phyloP scores from a whole-genome alignment of 2,888 invertebrate genomes.

The Heteromyza rotundicornis region DNA sequence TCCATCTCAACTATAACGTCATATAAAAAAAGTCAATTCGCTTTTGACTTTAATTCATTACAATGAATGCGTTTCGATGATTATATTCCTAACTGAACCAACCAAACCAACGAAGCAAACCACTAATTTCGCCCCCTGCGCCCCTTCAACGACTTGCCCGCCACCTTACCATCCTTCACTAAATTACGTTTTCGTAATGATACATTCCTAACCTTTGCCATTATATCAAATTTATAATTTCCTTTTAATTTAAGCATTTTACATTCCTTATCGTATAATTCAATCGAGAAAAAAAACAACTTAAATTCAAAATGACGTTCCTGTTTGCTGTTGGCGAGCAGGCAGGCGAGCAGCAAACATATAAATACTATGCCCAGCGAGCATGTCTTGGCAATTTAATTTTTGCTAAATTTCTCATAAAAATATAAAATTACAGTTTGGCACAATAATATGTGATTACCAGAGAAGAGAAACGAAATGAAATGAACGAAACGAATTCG shows the following conservation, averaged over 20 bases:
- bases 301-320: background rate
- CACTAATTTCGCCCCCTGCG: too few species aligned
- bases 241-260: constrained; percentile 23
- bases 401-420: constrained; percentile 55
- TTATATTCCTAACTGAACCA: too few species aligned
- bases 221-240: constrained; percentile 22
- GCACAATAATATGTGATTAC: constrained; percentile 24
- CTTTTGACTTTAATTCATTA: too few species aligned
- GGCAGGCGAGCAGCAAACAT: background rate
- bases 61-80: too few species aligned
- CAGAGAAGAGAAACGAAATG: constrained; percentile 6
- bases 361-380: background rate
- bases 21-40: too few species aligned
- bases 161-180: background rate
- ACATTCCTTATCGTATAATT: constrained; percentile 19
- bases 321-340: background rate
- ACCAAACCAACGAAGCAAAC: too few species aligned
- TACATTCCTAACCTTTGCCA: constrained; percentile 18
- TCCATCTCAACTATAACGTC: too few species aligned
- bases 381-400: constrained; percentile 48
- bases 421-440: constrained; percentile 50
- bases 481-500: constrained; percentile 6
- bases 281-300: background rate
- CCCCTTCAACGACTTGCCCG: background rate
- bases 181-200: background rate